These are phyloP conservation scores for Geothlypis trichas DNA, from an alignment of 2,113 vertebrate species.

Conservation along the genomic window DNA sequence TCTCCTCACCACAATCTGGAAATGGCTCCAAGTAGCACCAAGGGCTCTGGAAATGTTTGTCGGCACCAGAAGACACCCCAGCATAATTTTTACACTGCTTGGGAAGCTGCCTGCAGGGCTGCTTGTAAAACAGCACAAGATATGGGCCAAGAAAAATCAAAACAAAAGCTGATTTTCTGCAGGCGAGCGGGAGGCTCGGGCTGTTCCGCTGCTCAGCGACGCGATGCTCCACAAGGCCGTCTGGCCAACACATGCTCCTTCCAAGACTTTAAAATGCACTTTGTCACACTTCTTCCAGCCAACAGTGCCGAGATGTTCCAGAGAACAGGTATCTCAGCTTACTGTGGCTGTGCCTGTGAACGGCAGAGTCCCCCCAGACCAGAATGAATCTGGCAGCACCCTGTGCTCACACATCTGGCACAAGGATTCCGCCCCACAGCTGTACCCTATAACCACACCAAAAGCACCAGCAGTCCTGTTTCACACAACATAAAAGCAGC, in stretches of 20 bases:
- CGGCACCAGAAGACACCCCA: neutral
- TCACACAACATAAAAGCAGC: neutral
- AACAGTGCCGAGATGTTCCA: neutral
- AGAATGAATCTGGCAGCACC: neutral
- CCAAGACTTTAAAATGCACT: neutral
- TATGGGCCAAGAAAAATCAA: slow-evolving; percentile 6
- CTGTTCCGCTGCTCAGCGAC: neutral
- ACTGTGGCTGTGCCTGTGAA: neutral
- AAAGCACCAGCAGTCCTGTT: neutral
- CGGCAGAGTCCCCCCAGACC: fast-evolving
- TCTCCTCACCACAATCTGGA: neutral
- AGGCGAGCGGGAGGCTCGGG: fast-evolving
- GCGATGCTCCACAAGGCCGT: neutral
- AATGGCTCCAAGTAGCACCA: neutral
- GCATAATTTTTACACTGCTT: neutral
- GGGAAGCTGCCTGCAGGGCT: neutral
- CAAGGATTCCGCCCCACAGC: neutral
- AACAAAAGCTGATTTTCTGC: slow-evolving; percentile 26
- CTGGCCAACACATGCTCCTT: slow-evolving; percentile 43
- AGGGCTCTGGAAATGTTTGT: neutral
- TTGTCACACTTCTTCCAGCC: neutral
- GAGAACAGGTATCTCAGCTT: neutral
- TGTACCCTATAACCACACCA: neutral
- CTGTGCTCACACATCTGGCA: neutral
- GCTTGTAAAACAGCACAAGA: neutral